Evolutionary conservation across 2,888 invertebrate species (phyloP).

Genomic region (Meganola albula): DNA sequence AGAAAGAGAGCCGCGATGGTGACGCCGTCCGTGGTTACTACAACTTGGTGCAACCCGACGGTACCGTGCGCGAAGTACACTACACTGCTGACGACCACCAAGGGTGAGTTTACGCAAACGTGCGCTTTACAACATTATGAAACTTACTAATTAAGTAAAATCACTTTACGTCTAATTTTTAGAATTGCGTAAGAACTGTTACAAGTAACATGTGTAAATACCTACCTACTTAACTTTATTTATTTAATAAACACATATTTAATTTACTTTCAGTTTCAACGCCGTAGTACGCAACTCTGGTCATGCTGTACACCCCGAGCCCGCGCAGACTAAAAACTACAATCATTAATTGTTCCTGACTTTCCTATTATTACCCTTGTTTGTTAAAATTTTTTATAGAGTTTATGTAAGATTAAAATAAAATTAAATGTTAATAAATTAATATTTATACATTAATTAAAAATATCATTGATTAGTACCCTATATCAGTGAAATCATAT

Average conservation of each 20-base stretch:
- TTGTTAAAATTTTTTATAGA: slow-evolving; percentile 45
- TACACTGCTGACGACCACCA: slow-evolving; percentile 72
- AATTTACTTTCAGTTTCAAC: slow-evolving; percentile 56
- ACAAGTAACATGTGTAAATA: too few relatives aligned
- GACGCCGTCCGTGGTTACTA: slow-evolving; percentile 68
- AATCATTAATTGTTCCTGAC: slow-evolving; percentile 45
- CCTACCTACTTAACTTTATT: too few relatives aligned
- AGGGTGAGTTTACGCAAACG: slow-evolving; percentile 65
- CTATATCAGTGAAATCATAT: too few relatives aligned
- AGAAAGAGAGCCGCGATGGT: slow-evolving; percentile 57
- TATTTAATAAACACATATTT: background rate
- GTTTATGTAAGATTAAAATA: slow-evolving; percentile 3
- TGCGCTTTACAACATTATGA: too few relatives aligned
- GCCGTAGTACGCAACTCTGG: slow-evolving; percentile 68
- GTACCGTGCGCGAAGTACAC: slow-evolving; percentile 70
- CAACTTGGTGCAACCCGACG: slow-evolving; percentile 71
- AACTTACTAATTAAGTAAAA: too few relatives aligned
- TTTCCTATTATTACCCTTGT: too few relatives aligned
- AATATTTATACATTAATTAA: too few relatives aligned
- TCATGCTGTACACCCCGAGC: slow-evolving; percentile 52
- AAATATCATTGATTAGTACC: too few relatives aligned
- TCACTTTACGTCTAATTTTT: too few relatives aligned
- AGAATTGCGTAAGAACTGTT: too few relatives aligned
- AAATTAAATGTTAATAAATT: too few relatives aligned
- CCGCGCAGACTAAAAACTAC: slow-evolving; percentile 36